Evolutionary conservation across 2,113 vertebrate genomes (phyloP).

Genomic region (Petaurus breviceps): DNA sequence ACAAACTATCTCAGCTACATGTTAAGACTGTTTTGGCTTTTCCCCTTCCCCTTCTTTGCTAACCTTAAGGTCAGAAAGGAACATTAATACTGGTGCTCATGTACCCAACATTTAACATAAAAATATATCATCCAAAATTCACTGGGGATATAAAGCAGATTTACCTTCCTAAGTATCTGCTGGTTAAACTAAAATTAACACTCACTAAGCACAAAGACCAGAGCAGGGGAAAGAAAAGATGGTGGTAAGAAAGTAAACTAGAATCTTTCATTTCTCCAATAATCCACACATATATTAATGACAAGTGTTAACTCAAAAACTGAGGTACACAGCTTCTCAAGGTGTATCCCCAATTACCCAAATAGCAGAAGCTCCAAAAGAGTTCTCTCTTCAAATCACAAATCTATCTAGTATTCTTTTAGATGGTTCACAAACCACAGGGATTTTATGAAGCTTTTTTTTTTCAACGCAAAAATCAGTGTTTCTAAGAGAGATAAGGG

Average conservation of each 20-base stretch:
- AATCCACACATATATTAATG: slow-evolving; percentile 16
- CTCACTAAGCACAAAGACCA: not conserved
- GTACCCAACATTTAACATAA: not conserved
- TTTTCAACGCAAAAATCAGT: slow-evolving; percentile 19
- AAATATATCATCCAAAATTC: not conserved
- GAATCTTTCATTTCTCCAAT: slow-evolving; percentile 9
- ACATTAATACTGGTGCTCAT: slow-evolving; percentile 48
- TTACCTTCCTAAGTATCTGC: not conserved
- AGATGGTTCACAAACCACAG: slow-evolving; percentile 47
- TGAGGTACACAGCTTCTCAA: not conserved
- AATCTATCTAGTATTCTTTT: slow-evolving; percentile 20
- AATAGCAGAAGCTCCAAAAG: not conserved
- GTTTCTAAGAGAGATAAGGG: slow-evolving; percentile 36
- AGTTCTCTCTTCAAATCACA: slow-evolving; percentile 12
- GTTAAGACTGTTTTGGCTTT: slow-evolving; percentile 3
- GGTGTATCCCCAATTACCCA: not conserved
- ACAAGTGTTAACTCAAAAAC: slow-evolving; percentile 21
- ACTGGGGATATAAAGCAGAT: not conserved
- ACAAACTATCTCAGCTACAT: slow-evolving; percentile 33
- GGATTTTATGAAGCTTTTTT: slow-evolving; percentile 17
- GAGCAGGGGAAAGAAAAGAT: not conserved
- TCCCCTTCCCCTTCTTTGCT: slow-evolving; percentile 26
- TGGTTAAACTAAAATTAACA: not conserved
- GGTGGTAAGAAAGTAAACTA: not conserved
- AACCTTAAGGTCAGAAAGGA: not conserved